phyloP scores from a whole-genome alignment of 2,888 invertebrate species.

The Trachelus troglodyta region DNA sequence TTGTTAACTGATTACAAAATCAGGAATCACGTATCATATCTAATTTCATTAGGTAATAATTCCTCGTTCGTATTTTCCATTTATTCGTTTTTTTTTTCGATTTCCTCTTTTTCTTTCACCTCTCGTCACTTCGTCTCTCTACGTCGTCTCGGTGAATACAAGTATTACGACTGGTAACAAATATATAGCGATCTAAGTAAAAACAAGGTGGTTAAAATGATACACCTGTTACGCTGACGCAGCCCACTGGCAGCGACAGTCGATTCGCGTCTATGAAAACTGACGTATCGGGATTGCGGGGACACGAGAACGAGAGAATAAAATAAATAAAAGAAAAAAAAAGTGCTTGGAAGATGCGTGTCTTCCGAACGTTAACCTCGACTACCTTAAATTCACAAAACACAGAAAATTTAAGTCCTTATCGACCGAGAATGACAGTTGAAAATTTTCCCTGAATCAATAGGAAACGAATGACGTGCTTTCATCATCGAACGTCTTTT shows the following conservation, averaged over 20 bases:
- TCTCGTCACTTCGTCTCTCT: background rate
- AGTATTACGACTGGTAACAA: background rate
- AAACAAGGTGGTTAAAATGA: background rate
- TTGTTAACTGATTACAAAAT: slow-evolving; percentile 53
- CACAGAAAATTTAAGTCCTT: background rate
- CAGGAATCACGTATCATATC: slow-evolving; percentile 45
- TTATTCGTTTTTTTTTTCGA: background rate
- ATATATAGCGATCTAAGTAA: background rate
- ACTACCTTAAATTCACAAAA: background rate
- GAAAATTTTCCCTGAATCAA: background rate
- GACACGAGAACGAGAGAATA: background rate
- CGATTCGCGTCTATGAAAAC: background rate
- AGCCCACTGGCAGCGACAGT: background rate
- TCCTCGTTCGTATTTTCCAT: background rate
- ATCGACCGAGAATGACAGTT: background rate
- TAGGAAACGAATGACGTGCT: background rate
- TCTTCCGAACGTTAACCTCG: background rate
- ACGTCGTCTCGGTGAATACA: background rate
- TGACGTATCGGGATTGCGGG: background rate
- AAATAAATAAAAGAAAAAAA: background rate
- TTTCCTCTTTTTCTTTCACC: background rate
- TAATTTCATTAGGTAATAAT: slow-evolving; percentile 1
- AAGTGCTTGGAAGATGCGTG: background rate
- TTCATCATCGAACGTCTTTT: background rate
- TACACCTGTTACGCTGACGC: background rate